Evolutionary conservation across 2,797 vertebrate species (phyloP).

Genomic region (Peromyscus eremicus): DNA sequence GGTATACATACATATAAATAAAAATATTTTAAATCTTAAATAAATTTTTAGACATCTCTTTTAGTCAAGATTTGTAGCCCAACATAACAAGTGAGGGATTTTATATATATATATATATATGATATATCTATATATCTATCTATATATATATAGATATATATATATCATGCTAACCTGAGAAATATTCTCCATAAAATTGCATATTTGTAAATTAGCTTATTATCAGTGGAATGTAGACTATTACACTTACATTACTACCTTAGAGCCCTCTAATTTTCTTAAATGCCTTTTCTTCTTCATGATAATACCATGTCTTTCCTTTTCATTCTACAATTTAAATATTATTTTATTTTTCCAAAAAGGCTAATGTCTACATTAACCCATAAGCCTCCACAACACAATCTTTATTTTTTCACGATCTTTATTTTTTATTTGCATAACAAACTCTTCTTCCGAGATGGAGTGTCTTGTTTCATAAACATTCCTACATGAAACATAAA

Average conservation of each 20-base stretch:
- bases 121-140: background rate
- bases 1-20: background rate
- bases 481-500: constrained; percentile 10
- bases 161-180: background rate
- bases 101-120: background rate
- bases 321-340: constrained; percentile 12
- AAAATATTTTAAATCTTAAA: background rate
- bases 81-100: background rate
- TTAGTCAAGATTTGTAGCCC: background rate
- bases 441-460: background rate
- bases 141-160: too few species aligned
- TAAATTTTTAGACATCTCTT: background rate
- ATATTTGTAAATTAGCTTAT: constrained; percentile 13
- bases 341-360: constrained; percentile 33
- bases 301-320: background rate
- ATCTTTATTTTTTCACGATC: background rate
- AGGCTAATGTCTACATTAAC: background rate
- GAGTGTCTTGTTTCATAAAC: constrained; percentile 37
- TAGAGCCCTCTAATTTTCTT: background rate
- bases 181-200: background rate
- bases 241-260: background rate
- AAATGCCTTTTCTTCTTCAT: background rate
- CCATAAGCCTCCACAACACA: background rate
- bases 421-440: background rate
- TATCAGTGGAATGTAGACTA: background rate